A percentile compares a stretch with the other conserved stretches of the same genome.
Evolutionary conservation across 2,797 vertebrate genomes (phyloP).

Genomic region (Synaphobranchus kaupii): DNA sequence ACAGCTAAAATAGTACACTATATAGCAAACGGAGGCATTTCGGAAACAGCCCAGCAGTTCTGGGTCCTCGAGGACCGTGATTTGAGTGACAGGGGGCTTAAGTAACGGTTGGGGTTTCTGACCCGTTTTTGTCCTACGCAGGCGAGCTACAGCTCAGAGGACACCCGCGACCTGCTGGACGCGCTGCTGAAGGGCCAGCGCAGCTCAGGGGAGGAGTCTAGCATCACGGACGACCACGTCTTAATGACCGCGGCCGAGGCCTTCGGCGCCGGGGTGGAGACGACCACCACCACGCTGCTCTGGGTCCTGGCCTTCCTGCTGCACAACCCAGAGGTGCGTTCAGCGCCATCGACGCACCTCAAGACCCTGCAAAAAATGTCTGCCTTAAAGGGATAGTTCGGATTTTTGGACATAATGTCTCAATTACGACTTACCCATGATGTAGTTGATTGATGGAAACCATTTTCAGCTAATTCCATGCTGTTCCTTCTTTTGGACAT

Average conservation of each 20-base stretch:
- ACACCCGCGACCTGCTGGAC: slow-evolving; percentile 73
- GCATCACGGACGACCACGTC: slow-evolving; percentile 74
- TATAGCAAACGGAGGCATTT: too few species aligned
- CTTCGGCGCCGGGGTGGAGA: slow-evolving; percentile 80
- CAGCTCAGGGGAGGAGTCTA: slow-evolving; percentile 31
- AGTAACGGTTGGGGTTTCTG: neutral
- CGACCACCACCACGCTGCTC: slow-evolving; percentile 73
- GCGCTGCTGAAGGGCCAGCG: slow-evolving; percentile 69
- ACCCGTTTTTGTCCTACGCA: slow-evolving; percentile 37
- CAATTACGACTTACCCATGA: too few species aligned
- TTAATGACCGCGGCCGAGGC: slow-evolving; percentile 76
- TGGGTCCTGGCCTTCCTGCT: slow-evolving; percentile 77
- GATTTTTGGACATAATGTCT: too few species aligned
- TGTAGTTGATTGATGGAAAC: too few species aligned
- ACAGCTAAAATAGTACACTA: too few species aligned
- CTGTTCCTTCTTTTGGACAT: too few species aligned
- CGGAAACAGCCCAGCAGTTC: too few species aligned
- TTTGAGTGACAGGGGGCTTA: too few species aligned
- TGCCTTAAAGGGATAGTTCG: too few species aligned
- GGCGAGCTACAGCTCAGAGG: slow-evolving; percentile 55
- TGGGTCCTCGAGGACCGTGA: too few species aligned
- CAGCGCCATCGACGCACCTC: neutral
- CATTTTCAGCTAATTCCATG: too few species aligned
- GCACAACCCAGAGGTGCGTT: slow-evolving; percentile 67
- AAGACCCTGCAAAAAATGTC: too few species aligned